Evolutionary conservation across 2,888 invertebrate genomes (phyloP).

Genomic region (Cistogaster globosa): DNA sequence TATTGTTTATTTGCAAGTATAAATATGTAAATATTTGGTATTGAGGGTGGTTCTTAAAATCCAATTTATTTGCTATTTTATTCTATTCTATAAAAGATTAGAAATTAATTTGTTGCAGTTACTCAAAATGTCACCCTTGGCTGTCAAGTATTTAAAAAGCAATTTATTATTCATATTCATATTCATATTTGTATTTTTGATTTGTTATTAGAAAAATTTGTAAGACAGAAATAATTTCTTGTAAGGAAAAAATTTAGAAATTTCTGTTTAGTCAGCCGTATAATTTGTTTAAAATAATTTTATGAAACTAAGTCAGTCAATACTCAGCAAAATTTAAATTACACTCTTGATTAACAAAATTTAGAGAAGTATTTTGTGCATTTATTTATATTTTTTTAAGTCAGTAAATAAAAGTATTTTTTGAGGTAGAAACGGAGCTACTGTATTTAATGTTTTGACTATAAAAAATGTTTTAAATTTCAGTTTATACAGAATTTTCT

Average conservation of each 20-base stretch:
- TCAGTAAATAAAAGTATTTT: too few relatives aligned
- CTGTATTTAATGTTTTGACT: too few relatives aligned
- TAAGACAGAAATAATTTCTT: conserved; percentile 18
- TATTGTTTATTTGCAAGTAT: background rate
- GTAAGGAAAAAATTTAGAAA: background rate
- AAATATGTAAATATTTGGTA: background rate
- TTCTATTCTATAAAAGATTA: conserved; percentile 33
- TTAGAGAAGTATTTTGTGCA: too few relatives aligned
- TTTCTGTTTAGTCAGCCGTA: conserved; percentile 37
- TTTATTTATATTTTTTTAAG: too few relatives aligned
- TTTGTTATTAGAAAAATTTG: conserved; percentile 11
- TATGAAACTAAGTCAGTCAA: too few relatives aligned
- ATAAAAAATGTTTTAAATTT: too few relatives aligned
- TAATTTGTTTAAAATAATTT: background rate
- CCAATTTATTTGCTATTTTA: conserved; percentile 44
- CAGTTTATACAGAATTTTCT: too few relatives aligned
- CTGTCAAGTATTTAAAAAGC: conserved; percentile 66
- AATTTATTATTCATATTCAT: conserved; percentile 58
- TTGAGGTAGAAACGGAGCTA: too few relatives aligned
- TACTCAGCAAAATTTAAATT: too few relatives aligned
- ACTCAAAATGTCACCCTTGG: conserved; percentile 57
- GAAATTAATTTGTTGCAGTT: conserved; percentile 64
- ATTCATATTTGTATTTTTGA: conserved; percentile 44
- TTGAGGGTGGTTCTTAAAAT: conserved; percentile 36
- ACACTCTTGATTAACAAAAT: too few relatives aligned